Conservation (phyloP, 2,797 vertebrate species). For the Artibeus jamaicensis region DNA sequence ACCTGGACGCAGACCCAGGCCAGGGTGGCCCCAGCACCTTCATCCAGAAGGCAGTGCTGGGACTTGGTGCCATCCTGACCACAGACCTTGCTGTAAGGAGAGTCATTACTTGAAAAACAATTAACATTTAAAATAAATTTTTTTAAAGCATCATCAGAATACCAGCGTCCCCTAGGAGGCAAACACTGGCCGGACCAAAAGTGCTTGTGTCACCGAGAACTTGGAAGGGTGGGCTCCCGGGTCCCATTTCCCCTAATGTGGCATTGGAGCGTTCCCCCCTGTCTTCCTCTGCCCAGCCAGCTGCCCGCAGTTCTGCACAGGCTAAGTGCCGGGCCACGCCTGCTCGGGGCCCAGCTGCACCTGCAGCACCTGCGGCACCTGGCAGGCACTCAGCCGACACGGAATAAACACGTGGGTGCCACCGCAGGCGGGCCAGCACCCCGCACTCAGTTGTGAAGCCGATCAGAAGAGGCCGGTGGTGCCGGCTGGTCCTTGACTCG, state of each 20-base stretch:
- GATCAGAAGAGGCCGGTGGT: neutral
- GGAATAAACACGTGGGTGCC: too few relatives aligned
- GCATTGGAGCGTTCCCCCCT: neutral
- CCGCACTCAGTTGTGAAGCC: neutral
- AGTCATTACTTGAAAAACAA: neutral
- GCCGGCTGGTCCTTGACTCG: fast-evolving
- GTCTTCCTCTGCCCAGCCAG: neutral
- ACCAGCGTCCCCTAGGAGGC: neutral
- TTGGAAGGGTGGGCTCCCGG: neutral
- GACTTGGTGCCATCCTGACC: neutral
- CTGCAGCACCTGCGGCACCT: neutral
- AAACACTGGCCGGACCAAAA: neutral
- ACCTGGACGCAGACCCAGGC: neutral
- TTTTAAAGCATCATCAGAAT: neutral
- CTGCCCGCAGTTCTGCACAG: neutral
- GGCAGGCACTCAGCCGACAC: neutral
- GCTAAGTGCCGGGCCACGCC: neutral
- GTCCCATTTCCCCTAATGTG: neutral
- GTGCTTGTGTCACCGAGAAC: neutral
- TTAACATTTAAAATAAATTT: too few relatives aligned
- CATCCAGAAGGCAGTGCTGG: too few relatives aligned
- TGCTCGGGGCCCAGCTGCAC: too few relatives aligned
- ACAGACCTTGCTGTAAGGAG: neutral
- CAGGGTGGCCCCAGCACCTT: neutral
- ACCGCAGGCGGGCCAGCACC: neutral